A percentile compares a stretch with the other conserved stretches of the same genome.
Conservation (phyloP, 2,113 vertebrate genomes). For the Trichechus manatus region DNA sequence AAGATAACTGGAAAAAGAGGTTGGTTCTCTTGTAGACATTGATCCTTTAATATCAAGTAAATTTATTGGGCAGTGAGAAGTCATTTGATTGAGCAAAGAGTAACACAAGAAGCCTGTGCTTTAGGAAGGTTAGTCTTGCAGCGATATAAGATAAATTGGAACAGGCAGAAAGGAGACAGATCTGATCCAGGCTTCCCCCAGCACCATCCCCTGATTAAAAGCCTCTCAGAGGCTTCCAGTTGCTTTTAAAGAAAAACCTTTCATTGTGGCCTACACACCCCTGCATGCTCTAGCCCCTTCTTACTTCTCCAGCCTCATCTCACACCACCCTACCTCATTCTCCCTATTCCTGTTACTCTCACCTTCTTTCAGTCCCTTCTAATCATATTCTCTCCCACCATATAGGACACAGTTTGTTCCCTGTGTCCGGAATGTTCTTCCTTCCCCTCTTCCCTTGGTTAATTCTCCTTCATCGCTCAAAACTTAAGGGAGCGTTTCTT, state of each 20-base stretch:
- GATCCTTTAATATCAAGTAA: not conserved
- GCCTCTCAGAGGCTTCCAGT: not conserved
- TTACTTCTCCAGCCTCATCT: not conserved
- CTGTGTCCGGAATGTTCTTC: not conserved
- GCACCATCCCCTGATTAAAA: not conserved
- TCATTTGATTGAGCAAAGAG: conserved; percentile 4
- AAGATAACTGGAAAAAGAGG: conserved; percentile 10
- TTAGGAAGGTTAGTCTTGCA: conserved; percentile 7
- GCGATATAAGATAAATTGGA: not conserved
- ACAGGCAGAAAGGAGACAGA: not conserved
- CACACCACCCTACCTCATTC: not conserved
- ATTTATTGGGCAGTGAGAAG: not conserved
- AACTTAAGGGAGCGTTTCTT: conserved; percentile 34
- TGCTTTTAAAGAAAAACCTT: not conserved
- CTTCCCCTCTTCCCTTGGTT: conserved; percentile 17
- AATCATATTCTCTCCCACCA: not conserved
- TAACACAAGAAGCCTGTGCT: not conserved
- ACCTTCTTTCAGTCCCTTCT: not conserved
- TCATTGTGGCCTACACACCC: not conserved
- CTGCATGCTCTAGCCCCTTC: not conserved
- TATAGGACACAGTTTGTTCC: not conserved
- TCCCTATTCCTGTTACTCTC: not conserved
- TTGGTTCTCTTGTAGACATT: not conserved
- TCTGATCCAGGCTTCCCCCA: not conserved
- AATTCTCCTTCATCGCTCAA: conserved; percentile 28